phyloP scores from a whole-genome alignment of 2,888 invertebrate genomes.

The Chaitophorus viminalis region DNA sequence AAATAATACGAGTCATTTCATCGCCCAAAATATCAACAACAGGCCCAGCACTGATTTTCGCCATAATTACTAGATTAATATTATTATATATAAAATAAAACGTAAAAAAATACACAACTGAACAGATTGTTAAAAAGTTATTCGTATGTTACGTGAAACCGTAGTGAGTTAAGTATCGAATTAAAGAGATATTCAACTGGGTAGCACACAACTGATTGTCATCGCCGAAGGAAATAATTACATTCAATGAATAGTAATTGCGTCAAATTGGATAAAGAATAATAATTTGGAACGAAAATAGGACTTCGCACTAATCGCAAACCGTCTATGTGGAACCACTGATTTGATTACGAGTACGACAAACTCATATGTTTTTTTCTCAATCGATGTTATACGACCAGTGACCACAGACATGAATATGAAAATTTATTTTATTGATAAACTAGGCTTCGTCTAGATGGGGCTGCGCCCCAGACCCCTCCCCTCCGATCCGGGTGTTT shows the following conservation, averaged over 20 bases:
- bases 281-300: not conserved
- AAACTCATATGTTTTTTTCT: not conserved
- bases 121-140: not conserved
- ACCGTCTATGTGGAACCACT: not conserved
- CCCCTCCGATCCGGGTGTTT: too few relatives aligned
- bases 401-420: not conserved
- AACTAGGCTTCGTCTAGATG: not conserved
- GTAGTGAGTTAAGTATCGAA: not conserved
- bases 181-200: not conserved
- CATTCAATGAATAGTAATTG: not conserved
- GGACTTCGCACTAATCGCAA: not conserved
- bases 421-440: not conserved
- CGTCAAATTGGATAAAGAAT: not conserved
- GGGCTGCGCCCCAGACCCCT: too few relatives aligned
- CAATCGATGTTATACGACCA: not conserved
- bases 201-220: not conserved
- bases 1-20: slow-evolving; percentile 97
- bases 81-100: not conserved
- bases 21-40: slow-evolving; percentile 94
- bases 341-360: too few relatives aligned
- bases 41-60: slow-evolving; percentile 74
- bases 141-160: not conserved
- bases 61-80: slow-evolving; percentile 63
- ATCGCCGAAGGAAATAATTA: not conserved
- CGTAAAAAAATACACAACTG: not conserved